Conservation (phyloP, 2,113 vertebrate species). For the Catharus bicknelli region DNA sequence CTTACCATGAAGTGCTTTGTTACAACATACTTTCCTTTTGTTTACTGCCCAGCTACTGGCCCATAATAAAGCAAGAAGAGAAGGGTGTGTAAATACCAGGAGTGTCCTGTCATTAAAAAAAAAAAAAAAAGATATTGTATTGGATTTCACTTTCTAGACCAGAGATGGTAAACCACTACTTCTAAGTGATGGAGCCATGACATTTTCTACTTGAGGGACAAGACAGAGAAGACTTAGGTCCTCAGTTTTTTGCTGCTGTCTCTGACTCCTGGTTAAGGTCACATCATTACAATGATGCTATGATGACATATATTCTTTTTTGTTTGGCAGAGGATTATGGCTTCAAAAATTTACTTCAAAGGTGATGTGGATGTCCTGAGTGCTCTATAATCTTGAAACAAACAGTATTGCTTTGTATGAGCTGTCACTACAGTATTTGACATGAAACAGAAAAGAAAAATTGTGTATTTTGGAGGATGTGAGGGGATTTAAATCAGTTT, state of each 20-base stretch:
- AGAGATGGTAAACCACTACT: neutral
- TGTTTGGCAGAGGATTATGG: neutral
- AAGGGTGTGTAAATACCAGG: neutral
- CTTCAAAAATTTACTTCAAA: slow-evolving; percentile 35
- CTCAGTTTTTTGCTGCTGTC: neutral
- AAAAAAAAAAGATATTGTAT: neutral
- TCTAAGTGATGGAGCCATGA: neutral
- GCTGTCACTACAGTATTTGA: neutral
- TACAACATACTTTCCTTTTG: neutral
- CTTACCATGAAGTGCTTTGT: neutral
- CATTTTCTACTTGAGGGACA: neutral
- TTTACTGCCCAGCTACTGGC: neutral
- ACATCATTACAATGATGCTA: neutral
- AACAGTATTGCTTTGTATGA: neutral
- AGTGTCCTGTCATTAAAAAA: neutral
- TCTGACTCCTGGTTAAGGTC: neutral
- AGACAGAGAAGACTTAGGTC: neutral
- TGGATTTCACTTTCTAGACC: neutral
- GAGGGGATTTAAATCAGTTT: neutral
- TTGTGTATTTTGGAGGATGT: neutral
- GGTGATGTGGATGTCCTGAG: neutral
- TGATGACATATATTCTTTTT: neutral
- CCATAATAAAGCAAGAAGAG: neutral
- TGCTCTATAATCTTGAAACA: slow-evolving; percentile 20
- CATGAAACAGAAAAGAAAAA: neutral